Evolutionary conservation across 2,113 vertebrate species (phyloP).

Genomic region (Delphinapterus leucas): DNA sequence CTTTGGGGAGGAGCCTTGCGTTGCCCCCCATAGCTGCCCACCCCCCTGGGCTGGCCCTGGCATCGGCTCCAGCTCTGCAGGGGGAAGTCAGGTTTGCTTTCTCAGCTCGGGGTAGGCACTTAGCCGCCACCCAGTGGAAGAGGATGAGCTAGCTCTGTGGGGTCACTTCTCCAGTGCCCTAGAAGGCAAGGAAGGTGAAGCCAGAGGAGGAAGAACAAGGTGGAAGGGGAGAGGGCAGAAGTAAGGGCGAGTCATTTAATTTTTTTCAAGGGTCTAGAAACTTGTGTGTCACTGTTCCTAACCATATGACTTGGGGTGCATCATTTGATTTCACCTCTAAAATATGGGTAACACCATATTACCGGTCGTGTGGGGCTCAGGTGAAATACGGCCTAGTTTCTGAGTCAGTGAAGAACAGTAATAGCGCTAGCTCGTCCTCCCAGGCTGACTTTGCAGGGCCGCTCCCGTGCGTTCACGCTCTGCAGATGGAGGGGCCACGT

Average conservation of each 20-base stretch:
- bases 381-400: no score
- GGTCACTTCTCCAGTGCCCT: not conserved
- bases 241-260: not conserved
- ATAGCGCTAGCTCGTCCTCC: accelerated
- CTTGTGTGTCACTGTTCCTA: not conserved
- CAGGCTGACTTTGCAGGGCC: not conserved
- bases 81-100: not conserved
- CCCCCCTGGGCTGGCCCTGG: not conserved
- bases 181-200: not conserved
- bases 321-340: not conserved
- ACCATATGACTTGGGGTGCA: accelerated
- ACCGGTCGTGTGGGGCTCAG: not conserved
- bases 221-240: not conserved
- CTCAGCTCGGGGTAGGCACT: not conserved
- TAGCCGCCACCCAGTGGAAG: not conserved
- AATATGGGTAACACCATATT: not conserved
- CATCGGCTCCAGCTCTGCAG: not conserved
- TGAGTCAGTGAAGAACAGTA: accelerated
- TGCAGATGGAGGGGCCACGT: not conserved
- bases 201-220: not conserved
- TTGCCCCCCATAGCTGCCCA: not conserved
- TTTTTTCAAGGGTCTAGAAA: not conserved
- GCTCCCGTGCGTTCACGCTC: accelerated
- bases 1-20: accelerated
- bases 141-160: not conserved